Evolutionary conservation across 2,797 vertebrate species (phyloP).

Genomic region (Peromyscus attwateri): DNA sequence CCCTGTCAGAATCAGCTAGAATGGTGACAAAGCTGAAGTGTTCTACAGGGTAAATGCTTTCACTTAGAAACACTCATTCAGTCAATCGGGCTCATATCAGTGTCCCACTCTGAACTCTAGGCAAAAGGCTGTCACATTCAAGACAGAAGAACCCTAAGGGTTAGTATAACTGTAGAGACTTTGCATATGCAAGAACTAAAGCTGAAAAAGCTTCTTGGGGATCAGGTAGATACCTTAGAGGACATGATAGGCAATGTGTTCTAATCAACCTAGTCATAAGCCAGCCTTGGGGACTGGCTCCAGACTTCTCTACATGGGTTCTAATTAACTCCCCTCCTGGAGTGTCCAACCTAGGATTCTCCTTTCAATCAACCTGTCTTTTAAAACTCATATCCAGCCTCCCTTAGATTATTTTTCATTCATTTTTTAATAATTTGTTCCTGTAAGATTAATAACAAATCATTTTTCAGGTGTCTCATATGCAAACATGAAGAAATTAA

Average conservation of each 20-base stretch:
- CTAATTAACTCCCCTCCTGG: slow-evolving; percentile 53
- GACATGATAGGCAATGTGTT: not conserved
- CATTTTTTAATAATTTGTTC: slow-evolving; percentile 30
- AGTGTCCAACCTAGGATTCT: slow-evolving; percentile 1
- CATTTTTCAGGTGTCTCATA: not conserved
- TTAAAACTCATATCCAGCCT: not conserved
- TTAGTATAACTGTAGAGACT: not conserved
- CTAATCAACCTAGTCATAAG: not conserved
- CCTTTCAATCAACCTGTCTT: slow-evolving; percentile 33
- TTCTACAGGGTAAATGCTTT: not conserved
- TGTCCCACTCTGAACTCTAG: not conserved
- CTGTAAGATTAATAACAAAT: slow-evolving; percentile 12
- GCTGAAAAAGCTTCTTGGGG: not conserved
- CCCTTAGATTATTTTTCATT: slow-evolving; percentile 14
- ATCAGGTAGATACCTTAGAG: not conserved
- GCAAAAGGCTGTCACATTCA: not conserved
- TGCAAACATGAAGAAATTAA: not conserved
- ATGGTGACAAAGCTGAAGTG: not conserved
- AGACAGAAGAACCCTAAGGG: not conserved
- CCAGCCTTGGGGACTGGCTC: not conserved
- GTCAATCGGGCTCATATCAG: not conserved
- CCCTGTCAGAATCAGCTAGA: not conserved
- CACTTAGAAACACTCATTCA: not conserved
- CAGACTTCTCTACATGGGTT: not conserved
- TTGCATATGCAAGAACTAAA: not conserved